Evolutionary conservation across 35 echinoderm and acorn worm genomes (phyloP), one percentile per base, ranked within the genome.

Genomic region (Nesometra sesokonis): DNA sequence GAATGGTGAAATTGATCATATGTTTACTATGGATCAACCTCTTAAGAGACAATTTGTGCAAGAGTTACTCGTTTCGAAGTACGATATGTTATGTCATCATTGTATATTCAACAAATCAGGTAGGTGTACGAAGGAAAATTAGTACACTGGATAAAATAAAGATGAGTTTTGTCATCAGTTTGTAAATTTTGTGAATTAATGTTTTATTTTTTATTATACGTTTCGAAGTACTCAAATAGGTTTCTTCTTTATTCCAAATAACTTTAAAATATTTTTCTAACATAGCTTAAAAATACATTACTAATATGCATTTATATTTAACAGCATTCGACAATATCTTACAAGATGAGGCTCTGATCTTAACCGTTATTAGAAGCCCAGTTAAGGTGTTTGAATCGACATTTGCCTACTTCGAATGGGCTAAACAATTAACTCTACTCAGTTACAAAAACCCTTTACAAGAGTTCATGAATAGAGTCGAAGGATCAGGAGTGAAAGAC

Each of bases 311-410:
- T 13, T 17, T 67, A 13, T 2, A 19, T 19, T 17, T 67, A 13
- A 2, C 23, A 67, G 52, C 52, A 67, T 67, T 67, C 23, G 23
- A 67, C 7, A 27, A 67, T 27, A 67, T 67, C 21, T 5, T 67
- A 19, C 23, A 67, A 13, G 52, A 67, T 67, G 52, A 19, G 7
- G 52, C 52, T 27, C 52, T 67, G 7, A 67, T 67, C 23, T 13
- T 99, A 80, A 99, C 93, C 30, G 91, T 99, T 52, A 52, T 99
- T 17, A 77, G 96, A 13, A 93, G 94, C 85, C 96, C 96, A 0
- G 96, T 99, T 32, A 82, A 88, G 29, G 92, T 94, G 1, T 99
- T 94, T 86, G 96, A 99, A 85, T 94, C 93, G 30, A 87, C 90
- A 27, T 99, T 99, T 67, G 91, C 90, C 11, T 99, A 99, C 57